Conservation (phyloP, 2,797 vertebrate species). For the Spizella passerina region DNA sequence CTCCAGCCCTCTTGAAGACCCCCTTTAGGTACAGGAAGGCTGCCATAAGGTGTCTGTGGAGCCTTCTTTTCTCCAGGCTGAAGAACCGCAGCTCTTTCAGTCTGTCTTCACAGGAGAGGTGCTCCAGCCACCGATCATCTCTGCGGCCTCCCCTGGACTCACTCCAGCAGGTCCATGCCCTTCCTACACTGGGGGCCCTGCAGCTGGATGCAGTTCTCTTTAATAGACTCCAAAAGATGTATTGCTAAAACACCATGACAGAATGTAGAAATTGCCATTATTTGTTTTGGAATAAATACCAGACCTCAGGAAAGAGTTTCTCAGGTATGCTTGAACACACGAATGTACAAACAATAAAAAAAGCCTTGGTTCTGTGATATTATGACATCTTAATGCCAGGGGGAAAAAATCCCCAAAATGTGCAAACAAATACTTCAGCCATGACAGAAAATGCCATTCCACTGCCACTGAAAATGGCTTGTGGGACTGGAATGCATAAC, state of each 20-base stretch:
- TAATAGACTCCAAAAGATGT: neutral
- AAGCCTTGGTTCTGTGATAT: neutral
- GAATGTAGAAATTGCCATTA: neutral
- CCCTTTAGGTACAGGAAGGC: neutral
- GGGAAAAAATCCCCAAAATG: neutral
- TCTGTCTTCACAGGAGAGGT: neutral
- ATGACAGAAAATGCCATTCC: neutral
- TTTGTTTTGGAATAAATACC: neutral
- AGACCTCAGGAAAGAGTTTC: neutral
- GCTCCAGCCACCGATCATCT: neutral
- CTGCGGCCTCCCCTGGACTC: rapidly evolving
- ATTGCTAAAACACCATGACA: neutral
- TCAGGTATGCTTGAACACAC: neutral
- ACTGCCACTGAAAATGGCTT: neutral
- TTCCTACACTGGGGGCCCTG: neutral
- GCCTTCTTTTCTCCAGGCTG: neutral
- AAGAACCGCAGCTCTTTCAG: neutral
- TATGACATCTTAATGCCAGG: neutral
- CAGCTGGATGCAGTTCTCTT: neutral
- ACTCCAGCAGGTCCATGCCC: neutral
- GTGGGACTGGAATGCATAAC: neutral
- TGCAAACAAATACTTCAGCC: neutral
- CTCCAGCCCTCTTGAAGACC: neutral
- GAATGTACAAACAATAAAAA: neutral
- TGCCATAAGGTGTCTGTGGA: neutral